These are phyloP conservation scores for Epinotia demarniana DNA, from an alignment of 2,888 invertebrate species.

Conservation along the genomic window DNA sequence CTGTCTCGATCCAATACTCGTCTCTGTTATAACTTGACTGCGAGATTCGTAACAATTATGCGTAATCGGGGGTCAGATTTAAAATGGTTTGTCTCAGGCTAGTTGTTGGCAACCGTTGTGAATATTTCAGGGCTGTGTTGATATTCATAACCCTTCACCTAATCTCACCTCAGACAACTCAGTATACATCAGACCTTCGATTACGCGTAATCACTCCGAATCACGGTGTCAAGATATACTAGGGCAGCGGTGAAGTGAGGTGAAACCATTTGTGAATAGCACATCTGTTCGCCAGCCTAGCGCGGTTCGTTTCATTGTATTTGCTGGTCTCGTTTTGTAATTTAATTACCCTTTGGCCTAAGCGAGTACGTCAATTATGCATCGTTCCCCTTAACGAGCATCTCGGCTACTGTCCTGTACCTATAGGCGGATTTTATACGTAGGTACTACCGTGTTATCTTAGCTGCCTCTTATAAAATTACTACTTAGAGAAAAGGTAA, in stretches of 20 bases:
- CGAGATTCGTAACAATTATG: no score
- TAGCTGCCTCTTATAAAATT: not conserved
- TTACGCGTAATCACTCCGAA: not conserved
- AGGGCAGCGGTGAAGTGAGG: not conserved
- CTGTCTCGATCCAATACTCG: no score
- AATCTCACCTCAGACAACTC: not conserved
- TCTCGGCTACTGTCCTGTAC: constrained; percentile 46
- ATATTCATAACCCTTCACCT: not conserved
- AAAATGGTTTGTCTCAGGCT: no score
- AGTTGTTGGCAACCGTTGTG: not conserved
- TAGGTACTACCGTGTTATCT: constrained; percentile 4
- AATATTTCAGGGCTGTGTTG: not conserved
- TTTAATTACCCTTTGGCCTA: constrained; percentile 84
- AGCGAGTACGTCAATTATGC: constrained; percentile 78
- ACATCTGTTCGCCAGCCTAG: constrained; percentile 54
- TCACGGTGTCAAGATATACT: not conserved
- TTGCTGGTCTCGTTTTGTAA: constrained; percentile 82
- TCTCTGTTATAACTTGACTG: no score
- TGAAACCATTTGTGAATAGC: not conserved
- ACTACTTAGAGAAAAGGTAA: no score
- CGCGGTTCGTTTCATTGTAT: constrained; percentile 71
- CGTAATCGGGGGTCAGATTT: no score
- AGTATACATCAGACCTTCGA: not conserved
- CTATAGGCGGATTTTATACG: constrained; percentile 27
- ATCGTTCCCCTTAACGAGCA: constrained; percentile 66